Base-by-base conservation (phyloP, 2,113 vertebrate genomes). In the Gopherus evgoodei region DNA sequence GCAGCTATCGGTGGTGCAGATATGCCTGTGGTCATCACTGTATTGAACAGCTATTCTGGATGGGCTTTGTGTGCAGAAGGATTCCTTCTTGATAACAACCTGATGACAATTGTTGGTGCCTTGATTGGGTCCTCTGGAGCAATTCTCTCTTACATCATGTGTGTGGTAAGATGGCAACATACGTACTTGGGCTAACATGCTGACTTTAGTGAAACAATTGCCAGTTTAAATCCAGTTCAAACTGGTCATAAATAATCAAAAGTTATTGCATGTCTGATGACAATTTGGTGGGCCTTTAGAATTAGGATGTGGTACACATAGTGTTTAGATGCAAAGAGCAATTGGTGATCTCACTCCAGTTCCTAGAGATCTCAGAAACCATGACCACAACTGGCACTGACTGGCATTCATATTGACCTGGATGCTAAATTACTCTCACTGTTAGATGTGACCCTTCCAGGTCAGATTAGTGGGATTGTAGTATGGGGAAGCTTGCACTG, bases 11-110 rank as follows among this genome's bases (percentile, higher is more conserved):
- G 99, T 42, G 99, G 99, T 27, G 98, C 99, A 0, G 99, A 99
- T 98, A 99, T 98, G 98, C 98, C 99, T 0, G 98, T 99, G n/a
- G 99, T 99, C 53, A 99, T 98, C 98, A 98, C 99, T 0, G 99
- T 99, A 19, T 97, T 99, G 78, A 99, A 99, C 97, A 99, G 98
- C 95, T 99, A 98, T 97, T 99, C 98, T 0, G 99, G 98, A 91
- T 99, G 98, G 99, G 98, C 99, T 8, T 96, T 99, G 87, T 98
- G 98, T 31, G 98, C 99, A 0, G 99, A 99, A 97, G 98, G 98
- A 89, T 99, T 99, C 97, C 97, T 99, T 97, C 98, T 99, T 86
- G 98, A 99, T 89, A 99, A 98, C 97, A 98, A 98, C 96, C 97
- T 99, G 95, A 98, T 99, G 88, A 99, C 99, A 94, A 97, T 98